Base-by-base conservation (phyloP, 2,888 invertebrate species). In the Andricus quercusramuli region DNA sequence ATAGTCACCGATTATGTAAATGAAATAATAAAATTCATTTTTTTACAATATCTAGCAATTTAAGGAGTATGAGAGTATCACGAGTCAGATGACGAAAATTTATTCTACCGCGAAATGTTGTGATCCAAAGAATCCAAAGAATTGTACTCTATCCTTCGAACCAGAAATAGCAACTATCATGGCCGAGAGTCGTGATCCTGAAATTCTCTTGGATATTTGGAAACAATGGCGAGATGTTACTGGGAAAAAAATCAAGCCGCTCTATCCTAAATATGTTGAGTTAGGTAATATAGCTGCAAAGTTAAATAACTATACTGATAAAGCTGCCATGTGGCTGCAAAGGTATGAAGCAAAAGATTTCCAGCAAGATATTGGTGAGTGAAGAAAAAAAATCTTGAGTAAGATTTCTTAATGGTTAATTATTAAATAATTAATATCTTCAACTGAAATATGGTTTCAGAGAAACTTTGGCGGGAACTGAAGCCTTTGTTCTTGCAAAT, bases 101-200 rank as follows among this genome's bases (percentile, higher is more conserved):
- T 97, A 96, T 89, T 95, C 96, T 0, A 97, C 95, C 17, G 95
- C 97, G 0, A 97, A 96, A 91, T 95, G 97, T 22, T 97, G 97
- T 88, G 95, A 95, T 20, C 96, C 93, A 86, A 94, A 94, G 62
- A 93, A 96, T 84, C 88, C 90, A 0, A 93, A 90, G 0, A 96
- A 95, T 85, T 97, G 97, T 86, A 95, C 96, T 89, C 92, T 97
- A 32, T 91, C 95, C 20, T 93, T 97, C 59, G 96, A 97, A 89
- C 97, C 97, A 83, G 96, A 97, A 85, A 93, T 97, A 47, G 96
- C 95, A 0, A 94, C 96, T 79, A 93, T 96, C 17, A 93, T 97
- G 83, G 93, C 94, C 0, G 95, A 93, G 51, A 97, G 96, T 79
- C 94, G 96, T 77, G 94, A 98, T 90, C 96, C 96, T 1, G 95